These are phyloP conservation scores for Pteropus alecto DNA, from an alignment of 2,113 vertebrate species.

Conservation along the genomic window DNA sequence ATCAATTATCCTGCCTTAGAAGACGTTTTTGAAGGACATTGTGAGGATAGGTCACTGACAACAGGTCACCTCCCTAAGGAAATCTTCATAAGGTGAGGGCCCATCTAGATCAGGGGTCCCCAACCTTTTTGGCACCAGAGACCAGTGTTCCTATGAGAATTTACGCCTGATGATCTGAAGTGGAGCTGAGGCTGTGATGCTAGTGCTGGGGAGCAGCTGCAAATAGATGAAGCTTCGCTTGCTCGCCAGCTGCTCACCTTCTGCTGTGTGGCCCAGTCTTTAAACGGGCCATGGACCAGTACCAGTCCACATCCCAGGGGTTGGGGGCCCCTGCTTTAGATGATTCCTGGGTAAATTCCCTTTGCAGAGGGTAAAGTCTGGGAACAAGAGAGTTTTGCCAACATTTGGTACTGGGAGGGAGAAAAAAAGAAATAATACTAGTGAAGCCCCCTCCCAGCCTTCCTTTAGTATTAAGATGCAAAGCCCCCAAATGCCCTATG, in stretches of 20 bases:
- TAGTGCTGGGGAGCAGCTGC: too few relatives aligned
- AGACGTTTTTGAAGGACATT: not conserved
- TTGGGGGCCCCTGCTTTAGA: not conserved
- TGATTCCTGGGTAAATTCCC: not conserved
- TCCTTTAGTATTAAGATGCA: not conserved
- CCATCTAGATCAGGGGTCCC: not conserved
- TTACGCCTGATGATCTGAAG: too few relatives aligned
- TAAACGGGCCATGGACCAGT: too few relatives aligned
- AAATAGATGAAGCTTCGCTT: too few relatives aligned
- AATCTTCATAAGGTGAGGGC: not conserved
- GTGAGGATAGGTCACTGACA: not conserved
- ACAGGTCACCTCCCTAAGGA: not conserved
- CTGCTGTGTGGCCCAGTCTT: too few relatives aligned
- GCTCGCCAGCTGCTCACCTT: too few relatives aligned
- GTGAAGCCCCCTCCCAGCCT: not conserved
- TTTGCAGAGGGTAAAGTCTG: not conserved
- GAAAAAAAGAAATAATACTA: not conserved
- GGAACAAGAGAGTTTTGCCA: not conserved
- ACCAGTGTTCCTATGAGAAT: too few relatives aligned
- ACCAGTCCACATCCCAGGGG: too few relatives aligned
- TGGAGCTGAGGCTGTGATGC: too few relatives aligned
- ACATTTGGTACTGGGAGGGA: not conserved
- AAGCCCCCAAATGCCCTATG: not conserved
- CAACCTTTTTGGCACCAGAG: too few relatives aligned
- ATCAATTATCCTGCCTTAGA: not conserved